These are phyloP conservation scores for Drosophila takahashii DNA, from an alignment of 1,140 invertebrate genomes.

Conservation along the genomic window DNA sequence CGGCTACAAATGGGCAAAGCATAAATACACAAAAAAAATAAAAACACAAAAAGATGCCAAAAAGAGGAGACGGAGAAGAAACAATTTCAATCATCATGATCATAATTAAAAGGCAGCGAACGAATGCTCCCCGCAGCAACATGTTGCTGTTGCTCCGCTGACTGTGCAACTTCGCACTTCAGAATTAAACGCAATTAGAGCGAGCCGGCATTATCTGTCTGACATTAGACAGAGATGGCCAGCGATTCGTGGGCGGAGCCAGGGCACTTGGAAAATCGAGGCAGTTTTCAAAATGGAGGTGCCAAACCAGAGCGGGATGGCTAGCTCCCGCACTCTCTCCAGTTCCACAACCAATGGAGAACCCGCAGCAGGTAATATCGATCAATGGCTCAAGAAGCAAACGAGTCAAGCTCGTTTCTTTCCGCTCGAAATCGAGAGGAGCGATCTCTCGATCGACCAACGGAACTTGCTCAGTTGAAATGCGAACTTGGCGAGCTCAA, in stretches of 20 bases:
- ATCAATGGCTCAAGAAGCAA: conserved; percentile 66
- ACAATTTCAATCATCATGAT: conserved; percentile 81
- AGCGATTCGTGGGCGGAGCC: conserved; percentile 55
- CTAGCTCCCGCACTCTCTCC: conserved; percentile 1
- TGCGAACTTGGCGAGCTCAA: conserved; percentile 74
- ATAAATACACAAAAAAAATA: conserved; percentile 69
- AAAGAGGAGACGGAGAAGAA: conserved; percentile 64
- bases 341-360: conserved; percentile 36
- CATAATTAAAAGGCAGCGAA: conserved; percentile 78
- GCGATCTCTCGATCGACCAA: conserved; percentile 44
- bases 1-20: conserved; percentile 78
- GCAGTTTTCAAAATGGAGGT: conserved; percentile 83
- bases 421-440: conserved; percentile 39
- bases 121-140: conserved; percentile 26
- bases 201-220: conserved; percentile 10
- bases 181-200: conserved; percentile 79
- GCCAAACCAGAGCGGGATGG: conserved; percentile 59
- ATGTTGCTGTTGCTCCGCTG: conserved; percentile 51
- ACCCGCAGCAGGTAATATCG: conserved; percentile 60
- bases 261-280: conserved; percentile 42
- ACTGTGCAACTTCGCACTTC: conserved; percentile 82
- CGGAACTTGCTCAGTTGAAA: conserved; percentile 77
- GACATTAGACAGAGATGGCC: conserved; percentile 12
- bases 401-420: conserved; percentile 75
- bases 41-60: conserved; percentile 74